These are phyloP conservation scores for Melolontha melolontha DNA, from an alignment of 2,888 invertebrate species.

Conservation along the genomic window DNA sequence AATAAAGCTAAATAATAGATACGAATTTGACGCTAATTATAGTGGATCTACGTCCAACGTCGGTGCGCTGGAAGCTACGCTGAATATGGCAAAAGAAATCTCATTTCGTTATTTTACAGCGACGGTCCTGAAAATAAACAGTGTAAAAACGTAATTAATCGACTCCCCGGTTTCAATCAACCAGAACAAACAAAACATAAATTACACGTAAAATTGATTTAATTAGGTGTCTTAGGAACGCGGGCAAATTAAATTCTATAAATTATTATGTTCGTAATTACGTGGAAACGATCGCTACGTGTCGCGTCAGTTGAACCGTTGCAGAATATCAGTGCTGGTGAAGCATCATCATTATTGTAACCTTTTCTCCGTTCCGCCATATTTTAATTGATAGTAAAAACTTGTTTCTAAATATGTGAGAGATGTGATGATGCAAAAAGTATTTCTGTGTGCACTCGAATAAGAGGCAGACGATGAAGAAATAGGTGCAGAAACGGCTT, in stretches of 20 bases:
- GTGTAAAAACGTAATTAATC: slow-evolving; percentile 8
- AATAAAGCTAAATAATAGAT: too few species aligned
- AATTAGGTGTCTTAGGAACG: slow-evolving; percentile 24
- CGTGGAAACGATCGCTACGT: slow-evolving; percentile 2
- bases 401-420: slow-evolving; percentile 11
- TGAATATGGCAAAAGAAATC: too few species aligned
- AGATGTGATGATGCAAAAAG: too few species aligned
- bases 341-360: slow-evolving; percentile 8
- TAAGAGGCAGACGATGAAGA: too few species aligned
- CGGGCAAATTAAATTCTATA: slow-evolving; percentile 28
- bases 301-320: not conserved
- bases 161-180: slow-evolving; percentile 16
- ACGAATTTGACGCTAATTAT: too few species aligned
- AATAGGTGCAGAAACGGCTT: too few species aligned
- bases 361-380: not conserved
- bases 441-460: too few species aligned
- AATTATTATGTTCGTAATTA: slow-evolving; percentile 17
- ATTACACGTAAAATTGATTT: slow-evolving; percentile 28
- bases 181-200: slow-evolving; percentile 28
- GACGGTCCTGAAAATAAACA: too few species aligned
- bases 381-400: slow-evolving; percentile 18
- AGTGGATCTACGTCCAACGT: too few species aligned
- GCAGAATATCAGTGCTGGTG: not conserved
- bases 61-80: too few species aligned
- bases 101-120: too few species aligned